Base-by-base conservation (phyloP, 1,140 invertebrate species). In the Brachionus sp. region DNA sequence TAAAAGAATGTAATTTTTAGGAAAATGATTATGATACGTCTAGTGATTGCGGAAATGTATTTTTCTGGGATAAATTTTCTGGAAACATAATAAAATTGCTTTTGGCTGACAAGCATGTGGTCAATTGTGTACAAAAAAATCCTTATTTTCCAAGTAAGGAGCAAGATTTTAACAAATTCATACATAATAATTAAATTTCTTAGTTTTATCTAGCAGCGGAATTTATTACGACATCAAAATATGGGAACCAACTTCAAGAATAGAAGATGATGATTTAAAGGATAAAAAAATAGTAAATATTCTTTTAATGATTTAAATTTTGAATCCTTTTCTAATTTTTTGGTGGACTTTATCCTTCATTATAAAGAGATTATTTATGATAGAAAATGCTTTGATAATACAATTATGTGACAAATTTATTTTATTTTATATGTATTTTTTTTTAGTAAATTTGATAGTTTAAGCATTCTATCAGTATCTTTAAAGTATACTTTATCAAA, bases 211-310 rank as follows among this genome's bases (percentile, higher is more conserved):
- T 0, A 93, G 94, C 6, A 95, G 94, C 84, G 95, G 95, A 7
- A 95, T 96, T 83, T 95, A 96, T 87, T 94, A 95, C 88, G 93
- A 95, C 86, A 91, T 95, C 7, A 96, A 96, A 88, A 87, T 96
- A 0, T 95, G 94, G 94, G 91, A 92, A 3, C 94, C 94, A 0
- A 78, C 62, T 12, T n/a, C 29, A 12, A 2, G 25, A 0, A 29
- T 25, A 29, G 3, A 23, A 29, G 16, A 12, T 66, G 25, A 66
- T 33, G n/a, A 66, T 29, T 10, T 29, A 25, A 1, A 5, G 3
- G 7, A 66, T 29, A 29, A 29, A 2, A 29, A 66, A 6, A 9
- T 29, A 29, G 62, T 66, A 57, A 57, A 1, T 46, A 1, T 2
- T 46, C 5, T 46, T 46, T 46, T 1, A 1, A 46, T 46, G 1